Evolutionary conservation across 2,113 vertebrate genomes (phyloP).

Genomic region (Rhinopithecus roxellana): DNA sequence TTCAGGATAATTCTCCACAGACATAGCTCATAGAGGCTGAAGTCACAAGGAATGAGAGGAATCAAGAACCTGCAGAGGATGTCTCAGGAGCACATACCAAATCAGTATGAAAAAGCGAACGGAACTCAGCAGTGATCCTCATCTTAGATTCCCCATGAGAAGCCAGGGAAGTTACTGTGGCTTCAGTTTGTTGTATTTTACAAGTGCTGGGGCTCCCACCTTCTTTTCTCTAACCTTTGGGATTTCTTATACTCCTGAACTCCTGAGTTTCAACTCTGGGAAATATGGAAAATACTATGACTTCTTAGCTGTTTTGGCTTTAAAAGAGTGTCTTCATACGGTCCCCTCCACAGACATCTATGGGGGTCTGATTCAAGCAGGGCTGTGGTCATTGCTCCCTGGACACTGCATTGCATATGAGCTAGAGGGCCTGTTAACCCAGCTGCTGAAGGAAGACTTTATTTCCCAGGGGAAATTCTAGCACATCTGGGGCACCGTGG

Average conservation of each 20-base stretch:
- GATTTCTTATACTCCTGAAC: background rate
- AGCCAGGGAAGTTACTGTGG: background rate
- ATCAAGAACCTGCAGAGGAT: background rate
- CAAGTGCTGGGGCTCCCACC: rapidly evolving
- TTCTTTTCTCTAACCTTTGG: background rate
- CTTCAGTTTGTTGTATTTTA: background rate
- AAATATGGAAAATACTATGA: background rate
- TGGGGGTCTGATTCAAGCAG: background rate
- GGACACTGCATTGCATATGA: background rate
- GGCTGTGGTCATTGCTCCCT: background rate
- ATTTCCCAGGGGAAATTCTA: conserved; percentile 65
- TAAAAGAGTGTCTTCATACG: background rate
- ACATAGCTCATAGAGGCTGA: background rate
- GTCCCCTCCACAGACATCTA: background rate
- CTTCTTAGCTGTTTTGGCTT: background rate
- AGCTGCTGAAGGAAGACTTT: conserved; percentile 58
- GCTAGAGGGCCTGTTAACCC: conserved; percentile 27
- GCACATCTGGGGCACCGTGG: conserved; percentile 55
- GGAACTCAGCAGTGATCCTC: background rate
- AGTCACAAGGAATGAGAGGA: background rate
- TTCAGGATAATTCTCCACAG: background rate
- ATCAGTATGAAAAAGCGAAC: background rate
- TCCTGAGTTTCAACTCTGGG: background rate
- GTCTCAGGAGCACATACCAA: background rate
- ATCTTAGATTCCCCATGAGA: background rate